Conservation (phyloP, 2,113 vertebrate species). For the Leucoraja erinaceus region DNA sequence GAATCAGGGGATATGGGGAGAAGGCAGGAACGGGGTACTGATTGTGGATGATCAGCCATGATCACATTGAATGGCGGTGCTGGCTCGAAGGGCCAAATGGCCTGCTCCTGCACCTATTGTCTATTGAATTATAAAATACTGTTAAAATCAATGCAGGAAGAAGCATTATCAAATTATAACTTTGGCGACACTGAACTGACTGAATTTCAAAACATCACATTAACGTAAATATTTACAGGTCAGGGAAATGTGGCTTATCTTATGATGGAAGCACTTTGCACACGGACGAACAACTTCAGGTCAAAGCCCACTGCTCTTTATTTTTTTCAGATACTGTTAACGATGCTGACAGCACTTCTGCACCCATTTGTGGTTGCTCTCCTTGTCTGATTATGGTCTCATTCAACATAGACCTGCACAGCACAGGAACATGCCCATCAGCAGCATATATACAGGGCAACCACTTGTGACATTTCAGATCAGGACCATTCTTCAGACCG, state of each 20-base stretch:
- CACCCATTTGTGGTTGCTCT: neutral
- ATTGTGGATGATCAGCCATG: too few species aligned
- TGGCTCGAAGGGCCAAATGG: too few species aligned
- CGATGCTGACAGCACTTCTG: neutral
- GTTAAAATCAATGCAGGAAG: neutral
- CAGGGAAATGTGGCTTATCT: neutral
- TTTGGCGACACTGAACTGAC: neutral
- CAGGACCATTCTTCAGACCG: too few species aligned
- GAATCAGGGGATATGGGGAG: too few species aligned
- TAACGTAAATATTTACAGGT: neutral
- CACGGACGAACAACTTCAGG: neutral
- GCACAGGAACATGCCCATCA: too few species aligned
- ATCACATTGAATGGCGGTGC: too few species aligned
- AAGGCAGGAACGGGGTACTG: too few species aligned
- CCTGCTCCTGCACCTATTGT: too few species aligned
- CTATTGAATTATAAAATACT: neutral
- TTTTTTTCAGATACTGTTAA: neutral
- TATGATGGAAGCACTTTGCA: neutral
- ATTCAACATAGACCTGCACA: neutral
- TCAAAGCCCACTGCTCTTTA: neutral
- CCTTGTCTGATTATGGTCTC: neutral
- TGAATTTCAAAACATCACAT: neutral
- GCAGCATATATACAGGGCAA: too few species aligned
- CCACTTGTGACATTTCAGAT: too few species aligned
- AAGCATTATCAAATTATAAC: neutral